A percentile compares a stretch with the other conserved stretches of the same genome.
Evolutionary conservation across 2,888 invertebrate genomes (phyloP).

Genomic region (Dryococelus australis): DNA sequence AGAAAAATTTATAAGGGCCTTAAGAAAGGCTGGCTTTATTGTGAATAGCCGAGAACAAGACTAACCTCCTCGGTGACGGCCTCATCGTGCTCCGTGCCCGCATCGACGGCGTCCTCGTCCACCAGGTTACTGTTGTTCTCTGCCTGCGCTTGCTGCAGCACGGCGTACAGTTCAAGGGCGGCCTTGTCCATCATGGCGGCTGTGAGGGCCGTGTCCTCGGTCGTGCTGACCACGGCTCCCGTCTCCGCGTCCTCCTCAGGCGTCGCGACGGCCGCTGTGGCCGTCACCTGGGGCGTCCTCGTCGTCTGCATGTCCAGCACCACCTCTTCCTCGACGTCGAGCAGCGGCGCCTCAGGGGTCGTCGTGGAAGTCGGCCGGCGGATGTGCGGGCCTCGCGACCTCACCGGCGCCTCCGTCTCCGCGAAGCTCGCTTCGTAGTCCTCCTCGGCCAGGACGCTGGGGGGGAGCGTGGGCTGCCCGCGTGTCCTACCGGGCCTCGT

Average conservation of each 20-base stretch:
- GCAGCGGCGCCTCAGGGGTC: background rate
- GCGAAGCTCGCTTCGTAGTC: slow-evolving; percentile 33
- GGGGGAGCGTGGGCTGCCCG: slow-evolving; percentile 52
- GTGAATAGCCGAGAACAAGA: no score
- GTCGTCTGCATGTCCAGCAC: slow-evolving; percentile 37
- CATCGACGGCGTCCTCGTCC: slow-evolving; percentile 58
- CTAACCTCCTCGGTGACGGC: slow-evolving; percentile 29
- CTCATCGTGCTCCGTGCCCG: slow-evolving; percentile 60
- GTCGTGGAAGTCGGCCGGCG: slow-evolving; percentile 20
- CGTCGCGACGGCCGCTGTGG: slow-evolving; percentile 35
- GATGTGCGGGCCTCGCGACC: slow-evolving; percentile 11
- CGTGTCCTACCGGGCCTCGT: slow-evolving; percentile 53
- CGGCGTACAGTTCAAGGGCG: slow-evolving; percentile 83
- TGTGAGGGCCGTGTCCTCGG: slow-evolving; percentile 49
- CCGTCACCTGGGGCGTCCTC: slow-evolving; percentile 31
- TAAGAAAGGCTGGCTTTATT: no score
- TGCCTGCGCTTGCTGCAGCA: slow-evolving; percentile 70
- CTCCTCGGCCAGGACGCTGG: slow-evolving; percentile 33
- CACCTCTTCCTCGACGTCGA: slow-evolving; percentile 38
- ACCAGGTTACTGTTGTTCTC: slow-evolving; percentile 66
- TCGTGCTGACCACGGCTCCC: slow-evolving; percentile 55
- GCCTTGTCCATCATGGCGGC: slow-evolving; percentile 78
- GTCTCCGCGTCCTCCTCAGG: background rate
- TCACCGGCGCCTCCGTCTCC: slow-evolving; percentile 29
- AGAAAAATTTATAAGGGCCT: no score